Evolutionary conservation across 1,140 invertebrate species (phyloP), one percentile per base, ranked within the genome.

Genomic region (Metaphire vulgaris): DNA sequence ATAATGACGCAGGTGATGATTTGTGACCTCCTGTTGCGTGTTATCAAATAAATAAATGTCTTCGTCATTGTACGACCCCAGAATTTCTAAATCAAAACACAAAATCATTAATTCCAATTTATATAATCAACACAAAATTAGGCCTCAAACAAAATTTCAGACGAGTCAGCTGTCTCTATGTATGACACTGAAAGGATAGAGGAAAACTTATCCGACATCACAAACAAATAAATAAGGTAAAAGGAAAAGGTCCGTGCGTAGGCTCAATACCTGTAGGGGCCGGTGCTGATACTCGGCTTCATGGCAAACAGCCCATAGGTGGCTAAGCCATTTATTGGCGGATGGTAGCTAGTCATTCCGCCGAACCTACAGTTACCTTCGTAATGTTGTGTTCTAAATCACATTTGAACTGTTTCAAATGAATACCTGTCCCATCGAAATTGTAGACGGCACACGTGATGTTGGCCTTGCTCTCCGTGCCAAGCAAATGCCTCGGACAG

Each of bases 51-150:
- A 85, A 88, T 95, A 97, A 80, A 98, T 93, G 82, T 95, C 91
- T 76, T 95, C 94, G 86, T 97, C 93, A 86, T 94, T 96, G 84
- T 96, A 98, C 0, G 93, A 93, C 1, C 92, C 94, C 15, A 98
- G 85, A 76, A 98, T 91, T 88, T 97, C 93, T 75, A 90, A 89
- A 80, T 79, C n/a, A 56, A 56, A 56, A 56, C 6, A 21, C 41
- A 56, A 21, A 56, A 56, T 12, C 41, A 6, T 21, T 21, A 56
- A 56, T 21, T 12, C 41, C 41, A 56, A 6, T 12, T 56, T 56
- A 56, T 56, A 56, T 56, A 56, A 56, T 56, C 41, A 56, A 12
- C 26, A 69, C 29, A 28, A 70, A 14, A 21, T 26, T 32, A 30
- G 0, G 33, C 33, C 21, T 70, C 69, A 30, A 12, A 56, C n/a